Base-by-base conservation (phyloP, 2,888 invertebrate species). In the Drosophila maculinotata region DNA sequence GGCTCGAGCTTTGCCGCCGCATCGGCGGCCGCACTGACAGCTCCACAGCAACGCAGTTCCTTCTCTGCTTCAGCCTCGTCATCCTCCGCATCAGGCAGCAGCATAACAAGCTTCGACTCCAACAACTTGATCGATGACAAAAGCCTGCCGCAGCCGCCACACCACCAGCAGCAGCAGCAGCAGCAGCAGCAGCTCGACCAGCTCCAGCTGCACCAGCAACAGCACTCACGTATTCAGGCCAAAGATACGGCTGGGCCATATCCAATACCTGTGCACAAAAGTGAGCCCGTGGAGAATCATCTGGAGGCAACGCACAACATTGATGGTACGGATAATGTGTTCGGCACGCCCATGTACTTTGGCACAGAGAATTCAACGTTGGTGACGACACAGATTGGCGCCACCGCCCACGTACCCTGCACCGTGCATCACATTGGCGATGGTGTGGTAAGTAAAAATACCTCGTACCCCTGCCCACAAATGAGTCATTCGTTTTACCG, bases 381-480 rank as follows among this genome's bases (percentile, higher is more conserved):
- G 41, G 94, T 97, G 90, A 95, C 95, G 69, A 96, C 97, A 79
- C 97, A 97, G 92, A 96, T 95, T 39, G 96, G 96, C 12, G 96
- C 96, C 63, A 96, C 96, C 0, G 96, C 97, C 3, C 93, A 96
- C 62, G 93, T 97, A 69, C 97, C 97, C 1, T 97, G 97, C 90
- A 94, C 96, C 70, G 96, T 97, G 72, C 95, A 95, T 90, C 96
- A 96, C 90, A 95, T 97, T 81, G 96, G 97, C 49, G 96, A 97
- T 91, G 96, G 97, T 85, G 95, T 96, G 93, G 97, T 97, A 92
- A 96, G 96, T 94, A 78, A 45, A 70, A 17, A 26, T 44, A 35
- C 33, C 5, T 8, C 14, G 14, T 23, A 26, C 36, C 30, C 20
- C 9, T 17, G 25, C 8, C 10, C 48, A 41, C 44, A 47, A 52